Evolutionary conservation across 2,113 vertebrate genomes (phyloP).

Genomic region (Pomatorhinus ruficollis): DNA sequence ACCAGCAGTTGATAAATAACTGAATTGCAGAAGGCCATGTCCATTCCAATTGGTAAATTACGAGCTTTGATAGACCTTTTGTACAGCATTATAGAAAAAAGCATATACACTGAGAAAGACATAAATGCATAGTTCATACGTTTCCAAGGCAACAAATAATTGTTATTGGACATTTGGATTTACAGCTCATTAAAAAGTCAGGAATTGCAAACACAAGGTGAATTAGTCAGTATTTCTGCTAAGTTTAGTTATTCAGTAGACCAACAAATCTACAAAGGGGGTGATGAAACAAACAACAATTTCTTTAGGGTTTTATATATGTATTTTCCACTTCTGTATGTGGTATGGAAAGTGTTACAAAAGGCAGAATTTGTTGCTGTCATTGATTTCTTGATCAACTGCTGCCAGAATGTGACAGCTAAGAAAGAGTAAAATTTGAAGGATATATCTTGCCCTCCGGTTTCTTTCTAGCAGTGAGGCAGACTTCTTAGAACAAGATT

Average conservation of each 20-base stretch:
- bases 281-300: neutral
- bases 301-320: neutral
- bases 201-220: neutral
- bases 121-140: neutral
- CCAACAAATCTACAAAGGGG: neutral
- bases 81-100: neutral
- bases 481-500: neutral
- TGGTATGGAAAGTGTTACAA: neutral
- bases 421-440: neutral
- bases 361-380: neutral
- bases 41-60: neutral
- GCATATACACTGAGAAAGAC: neutral
- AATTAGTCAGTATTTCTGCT: neutral
- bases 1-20: neutral
- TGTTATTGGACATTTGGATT: neutral
- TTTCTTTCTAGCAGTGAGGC: neutral
- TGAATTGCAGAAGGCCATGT: neutral
- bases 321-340: neutral
- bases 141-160: neutral
- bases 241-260: neutral
- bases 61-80: neutral
- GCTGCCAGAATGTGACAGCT: neutral
- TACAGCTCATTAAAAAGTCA: neutral
- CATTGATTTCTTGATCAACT: neutral
- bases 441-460: neutral